Evolutionary conservation across 2,888 invertebrate genomes (phyloP), one percentile per base, ranked within the genome.

Genomic region (Anticlea derivata): DNA sequence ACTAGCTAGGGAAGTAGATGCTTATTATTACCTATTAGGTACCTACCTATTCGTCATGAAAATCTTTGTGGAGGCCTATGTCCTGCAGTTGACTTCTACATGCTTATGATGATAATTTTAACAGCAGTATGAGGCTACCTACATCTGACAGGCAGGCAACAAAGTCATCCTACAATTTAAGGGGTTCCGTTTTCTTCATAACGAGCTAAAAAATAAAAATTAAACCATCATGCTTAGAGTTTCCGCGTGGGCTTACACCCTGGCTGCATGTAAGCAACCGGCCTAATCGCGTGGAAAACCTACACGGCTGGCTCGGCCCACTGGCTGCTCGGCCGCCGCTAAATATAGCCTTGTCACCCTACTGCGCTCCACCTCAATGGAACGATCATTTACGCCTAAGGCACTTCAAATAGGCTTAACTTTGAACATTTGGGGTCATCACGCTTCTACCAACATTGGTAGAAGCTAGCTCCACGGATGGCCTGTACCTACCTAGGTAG

Each of bases 261-360:
- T n/a, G 49, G 64, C 60, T 68, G 63, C 62, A 70, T 66, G 74
- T 72, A 70, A 67, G 63, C 48, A 72, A 66, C 58, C 38, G 46
- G 62, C 43, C 62, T 75, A 78, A 75, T 78, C 75, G 68, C 38
- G 46, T 60, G 76, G 73, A 75, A 76, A 78, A 69, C 70, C 63
- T 63, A 75, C 75, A 74, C 74, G 73, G 73, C 55, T 70, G 71
- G 66, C 48, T 68, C 67, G 31, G 41, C 31, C 40, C 31, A 30
- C 30, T 17, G 17, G 50, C 60, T 39, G 65, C 66, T 66, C 66
- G 66, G 64, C 64, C 61, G 61, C 52, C 58, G 53, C 69, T 73
- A 71, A 65, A 68, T 71, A 63, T 73, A 73, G 56, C 61, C 51
- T 23, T 30, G 55, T 55, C 60, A 35, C 56, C 46, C 54, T 53